Base-by-base conservation (phyloP, 2,888 invertebrate species). In the Chymomyza procnemis region DNA sequence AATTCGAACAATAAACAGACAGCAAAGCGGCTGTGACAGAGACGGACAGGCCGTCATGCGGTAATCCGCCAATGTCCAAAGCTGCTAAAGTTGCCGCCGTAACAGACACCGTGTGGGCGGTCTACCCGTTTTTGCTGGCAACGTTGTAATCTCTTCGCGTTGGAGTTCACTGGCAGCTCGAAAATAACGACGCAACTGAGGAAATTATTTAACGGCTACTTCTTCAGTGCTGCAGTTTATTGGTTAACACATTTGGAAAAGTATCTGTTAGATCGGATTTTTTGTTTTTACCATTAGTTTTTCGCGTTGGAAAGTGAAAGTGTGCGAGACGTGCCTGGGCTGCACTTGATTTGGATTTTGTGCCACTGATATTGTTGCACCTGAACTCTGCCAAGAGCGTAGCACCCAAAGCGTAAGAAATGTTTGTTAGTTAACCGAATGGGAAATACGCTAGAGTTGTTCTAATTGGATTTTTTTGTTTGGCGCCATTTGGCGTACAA, bases 171-270 rank as follows among this genome's bases (percentile, higher is more conserved):
- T 83, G 85, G 76, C 76, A 67, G 80, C 82, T 76, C n/a, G 76
- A 80, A 85, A 86, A 82, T 78, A 79, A 57, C 34, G 34, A 16
- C 61, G 61, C 64, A 71, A 55, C 54, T 41, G 46, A 46, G 55
- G 55, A 26, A 62, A 85, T 83, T 83, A 83, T 80, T 87, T 87
- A 85, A 87, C 84, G 61, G 69, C 74, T n/a, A n/a, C n/a, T 72
- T 85, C 82, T 79, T 78, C 76, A 71, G 61, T 56, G 48, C n/a
- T 59, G n/a, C n/a, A n/a, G n/a, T 26, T 34, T 47, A 71, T 71
- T 73, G 67, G 67, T 79, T 83, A 79, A 82, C 85, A 82, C 78
- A 78, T 82, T 85, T 80, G 69, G 48, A 67, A 64, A 64, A 64
- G 52, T 64, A 34, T 56, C 56, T 41, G 60, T 34, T 30, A 58